Evolutionary conservation across 1,140 invertebrate genomes (phyloP).

Genomic region (Antheraea mylitta): DNA sequence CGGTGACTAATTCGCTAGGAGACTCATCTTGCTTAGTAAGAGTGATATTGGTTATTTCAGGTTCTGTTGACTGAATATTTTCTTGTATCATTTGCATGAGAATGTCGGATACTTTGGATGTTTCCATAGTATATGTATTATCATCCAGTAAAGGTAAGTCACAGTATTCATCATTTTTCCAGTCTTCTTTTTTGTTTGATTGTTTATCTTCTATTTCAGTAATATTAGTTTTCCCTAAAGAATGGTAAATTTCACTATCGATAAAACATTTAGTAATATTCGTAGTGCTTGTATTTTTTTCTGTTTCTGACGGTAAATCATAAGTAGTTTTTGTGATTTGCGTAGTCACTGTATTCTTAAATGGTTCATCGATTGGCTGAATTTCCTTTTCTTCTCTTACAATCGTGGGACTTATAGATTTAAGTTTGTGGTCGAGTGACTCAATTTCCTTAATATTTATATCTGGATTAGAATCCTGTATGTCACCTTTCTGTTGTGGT

Average conservation of each 20-base stretch:
- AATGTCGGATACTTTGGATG: slow-evolving; percentile 2
- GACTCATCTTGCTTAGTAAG: background rate
- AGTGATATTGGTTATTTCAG: slow-evolving; percentile 11
- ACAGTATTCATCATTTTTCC: background rate
- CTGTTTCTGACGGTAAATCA: background rate
- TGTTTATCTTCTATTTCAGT: background rate
- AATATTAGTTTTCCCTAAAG: background rate
- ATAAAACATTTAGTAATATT: slow-evolving; percentile 25
- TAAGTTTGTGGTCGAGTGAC: background rate
- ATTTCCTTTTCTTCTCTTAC: background rate
- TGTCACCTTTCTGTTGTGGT: background rate
- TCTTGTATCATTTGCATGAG: slow-evolving; percentile 19
- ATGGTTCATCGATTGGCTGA: background rate
- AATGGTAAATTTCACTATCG: slow-evolving; percentile 27
- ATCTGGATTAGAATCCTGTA: background rate
- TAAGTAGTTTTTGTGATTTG: background rate
- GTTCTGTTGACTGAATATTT: slow-evolving; percentile 20
- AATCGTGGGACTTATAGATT: background rate
- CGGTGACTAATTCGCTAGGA: background rate
- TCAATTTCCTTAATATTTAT: background rate
- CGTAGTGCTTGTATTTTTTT: slow-evolving; percentile 7
- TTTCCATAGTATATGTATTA: slow-evolving; percentile 8
- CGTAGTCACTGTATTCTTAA: background rate
- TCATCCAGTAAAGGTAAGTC: background rate
- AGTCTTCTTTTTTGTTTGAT: background rate